These are phyloP conservation scores for Platerodrilus igneus DNA, from an alignment of 2,888 invertebrate genomes.

Conservation along the genomic window DNA sequence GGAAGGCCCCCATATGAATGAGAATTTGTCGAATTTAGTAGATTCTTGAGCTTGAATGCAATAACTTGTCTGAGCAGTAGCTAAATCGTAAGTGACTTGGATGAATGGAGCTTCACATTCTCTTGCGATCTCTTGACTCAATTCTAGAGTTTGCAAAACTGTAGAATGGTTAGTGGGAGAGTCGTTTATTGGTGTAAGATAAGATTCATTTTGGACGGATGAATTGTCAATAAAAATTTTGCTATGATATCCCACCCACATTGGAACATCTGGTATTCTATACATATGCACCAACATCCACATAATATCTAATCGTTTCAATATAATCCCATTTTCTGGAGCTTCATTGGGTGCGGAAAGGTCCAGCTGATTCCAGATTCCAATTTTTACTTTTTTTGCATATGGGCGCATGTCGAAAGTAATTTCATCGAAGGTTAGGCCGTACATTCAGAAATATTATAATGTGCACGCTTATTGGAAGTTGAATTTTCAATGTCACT, in stretches of 20 bases:
- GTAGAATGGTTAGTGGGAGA: conserved; percentile 34
- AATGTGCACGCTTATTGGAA: too few species aligned
- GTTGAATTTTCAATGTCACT: too few species aligned
- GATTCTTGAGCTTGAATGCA: conserved; percentile 32
- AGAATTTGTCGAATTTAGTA: conserved; percentile 35
- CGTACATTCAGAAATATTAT: too few species aligned
- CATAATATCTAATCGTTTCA: conserved; percentile 35
- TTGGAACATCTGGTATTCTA: conserved; percentile 3
- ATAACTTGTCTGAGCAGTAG: conserved; percentile 19
- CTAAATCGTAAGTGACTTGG: conserved; percentile 32
- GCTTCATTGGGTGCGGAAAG: conserved; percentile 19
- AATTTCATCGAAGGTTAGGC: too few species aligned
- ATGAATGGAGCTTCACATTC: conserved; percentile 29
- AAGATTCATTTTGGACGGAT: conserved; percentile 32
- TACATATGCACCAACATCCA: conserved; percentile 21
- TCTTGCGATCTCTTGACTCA: conserved; percentile 27
- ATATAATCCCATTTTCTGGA: conserved; percentile 24
- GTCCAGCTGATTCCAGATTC: too few species aligned
- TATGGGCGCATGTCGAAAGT: too few species aligned
- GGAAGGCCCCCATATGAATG: too few species aligned
- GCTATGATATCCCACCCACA: conserved; percentile 33
- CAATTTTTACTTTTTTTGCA: too few species aligned
- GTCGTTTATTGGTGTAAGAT: conserved; percentile 36
- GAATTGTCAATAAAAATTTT: conserved; percentile 29
- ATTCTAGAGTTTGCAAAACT: conserved; percentile 33